Evolutionary conservation across 1,140 invertebrate genomes (phyloP).

Genomic region (Meloidogyne hapla): DNA sequence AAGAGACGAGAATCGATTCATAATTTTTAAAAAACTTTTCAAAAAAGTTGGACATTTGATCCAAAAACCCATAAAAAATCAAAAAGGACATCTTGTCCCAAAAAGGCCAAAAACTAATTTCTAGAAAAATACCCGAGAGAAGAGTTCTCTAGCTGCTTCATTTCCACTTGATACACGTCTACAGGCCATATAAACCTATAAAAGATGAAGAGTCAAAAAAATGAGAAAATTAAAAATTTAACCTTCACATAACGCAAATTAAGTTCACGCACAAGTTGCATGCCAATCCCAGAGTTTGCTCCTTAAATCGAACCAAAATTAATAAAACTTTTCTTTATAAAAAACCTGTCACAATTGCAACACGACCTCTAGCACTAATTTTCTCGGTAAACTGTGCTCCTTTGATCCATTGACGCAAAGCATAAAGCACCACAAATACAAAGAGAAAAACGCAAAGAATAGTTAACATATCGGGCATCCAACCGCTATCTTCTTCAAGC

Average conservation of each 20-base stretch:
- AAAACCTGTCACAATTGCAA: constrained; percentile 43
- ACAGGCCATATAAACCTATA: constrained; percentile 49
- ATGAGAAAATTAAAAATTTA: neutral
- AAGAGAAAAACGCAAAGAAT: constrained; percentile 22
- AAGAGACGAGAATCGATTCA: neutral
- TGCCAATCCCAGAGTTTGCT: constrained; percentile 35
- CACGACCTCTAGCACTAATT: constrained; percentile 42
- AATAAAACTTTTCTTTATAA: neutral
- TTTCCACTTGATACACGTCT: constrained; percentile 39
- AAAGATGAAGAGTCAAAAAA: neutral
- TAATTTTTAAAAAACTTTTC: neutral
- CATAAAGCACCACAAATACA: constrained; percentile 38
- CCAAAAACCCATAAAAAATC: neutral
- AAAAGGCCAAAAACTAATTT: neutral
- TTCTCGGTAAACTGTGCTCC: constrained; percentile 45
- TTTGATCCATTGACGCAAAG: constrained; percentile 35
- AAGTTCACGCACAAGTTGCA: constrained; percentile 45
- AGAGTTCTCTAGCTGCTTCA: constrained; percentile 32
- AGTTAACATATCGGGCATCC: constrained; percentile 31
- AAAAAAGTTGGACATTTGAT: neutral
- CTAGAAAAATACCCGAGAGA: constrained; percentile 27
- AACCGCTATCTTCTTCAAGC: constrained; percentile 42
- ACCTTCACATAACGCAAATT: constrained; percentile 43
- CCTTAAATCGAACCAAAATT: neutral
- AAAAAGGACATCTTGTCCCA: neutral